Conservation (phyloP, 2,888 invertebrate genomes). For the Xestoiulus laeticollis region DNA sequence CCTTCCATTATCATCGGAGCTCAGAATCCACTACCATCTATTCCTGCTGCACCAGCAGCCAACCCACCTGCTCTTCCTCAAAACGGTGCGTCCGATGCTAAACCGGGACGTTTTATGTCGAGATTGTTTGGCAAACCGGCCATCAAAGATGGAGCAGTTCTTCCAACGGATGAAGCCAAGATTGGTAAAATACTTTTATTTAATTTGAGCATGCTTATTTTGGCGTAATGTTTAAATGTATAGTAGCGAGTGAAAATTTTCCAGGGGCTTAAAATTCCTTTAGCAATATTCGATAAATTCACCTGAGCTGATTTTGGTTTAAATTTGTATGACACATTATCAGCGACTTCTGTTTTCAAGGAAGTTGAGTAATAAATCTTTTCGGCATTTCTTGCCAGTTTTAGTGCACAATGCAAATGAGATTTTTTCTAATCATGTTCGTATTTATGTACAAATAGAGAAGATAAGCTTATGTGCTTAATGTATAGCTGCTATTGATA, state of each 20-base stretch:
- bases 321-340: no score
- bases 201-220: background rate
- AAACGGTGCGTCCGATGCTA: slow-evolving; percentile 44
- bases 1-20: slow-evolving; percentile 21
- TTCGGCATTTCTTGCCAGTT: no score
- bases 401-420: no score
- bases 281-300: no score
- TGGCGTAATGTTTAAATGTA: no score
- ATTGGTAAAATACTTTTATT: background rate
- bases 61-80: slow-evolving; percentile 54
- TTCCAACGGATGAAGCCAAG: background rate
- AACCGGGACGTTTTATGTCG: slow-evolving; percentile 58
- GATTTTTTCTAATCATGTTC: no score
- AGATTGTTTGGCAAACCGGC: slow-evolving; percentile 57
- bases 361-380: no score
- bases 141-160: slow-evolving; percentile 56
- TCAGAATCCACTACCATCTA: background rate
- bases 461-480: background rate
- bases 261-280: no score
- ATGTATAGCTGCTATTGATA: background rate
- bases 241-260: no score
- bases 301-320: no score
- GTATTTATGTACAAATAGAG: no score
- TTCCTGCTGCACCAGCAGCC: slow-evolving; percentile 60
- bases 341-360: no score